Conservation (phyloP, 2,797 vertebrate genomes). For the Ambastaia sidthimunki region DNA sequence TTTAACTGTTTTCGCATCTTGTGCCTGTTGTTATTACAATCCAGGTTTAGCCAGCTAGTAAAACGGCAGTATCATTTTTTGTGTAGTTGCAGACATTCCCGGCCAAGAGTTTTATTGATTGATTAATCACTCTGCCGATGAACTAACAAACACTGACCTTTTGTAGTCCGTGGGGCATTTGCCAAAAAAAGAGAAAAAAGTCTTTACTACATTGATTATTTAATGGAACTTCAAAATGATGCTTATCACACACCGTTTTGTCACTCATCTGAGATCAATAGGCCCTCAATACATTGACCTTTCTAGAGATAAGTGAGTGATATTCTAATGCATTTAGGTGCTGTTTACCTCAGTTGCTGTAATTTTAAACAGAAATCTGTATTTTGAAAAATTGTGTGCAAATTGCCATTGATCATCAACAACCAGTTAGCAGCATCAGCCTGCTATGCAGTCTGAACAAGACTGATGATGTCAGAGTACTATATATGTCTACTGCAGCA, state of each 20-base stretch:
- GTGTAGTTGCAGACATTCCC: slow-evolving; percentile 67
- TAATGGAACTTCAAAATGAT: slow-evolving; percentile 95
- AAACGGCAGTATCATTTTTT: slow-evolving; percentile 12
- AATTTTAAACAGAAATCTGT: slow-evolving; percentile 41
- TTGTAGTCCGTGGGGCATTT: slow-evolving; percentile 85
- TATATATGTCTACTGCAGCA: neutral
- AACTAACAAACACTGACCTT: slow-evolving; percentile 98
- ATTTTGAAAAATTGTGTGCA: neutral
- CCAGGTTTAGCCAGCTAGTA: slow-evolving; percentile 8
- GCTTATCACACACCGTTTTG: slow-evolving; percentile 88
- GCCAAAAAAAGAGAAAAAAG: slow-evolving; percentile 78
- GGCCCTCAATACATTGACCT: slow-evolving; percentile 88
- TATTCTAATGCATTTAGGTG: slow-evolving; percentile 63
- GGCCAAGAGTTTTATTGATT: slow-evolving; percentile 88
- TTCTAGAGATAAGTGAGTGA: slow-evolving; percentile 79
- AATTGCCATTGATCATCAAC: slow-evolving; percentile 30
- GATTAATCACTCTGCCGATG: slow-evolving; percentile 97
- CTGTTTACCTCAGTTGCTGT: slow-evolving; percentile 42
- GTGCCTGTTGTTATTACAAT: neutral
- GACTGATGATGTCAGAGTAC: neutral
- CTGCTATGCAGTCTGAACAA: slow-evolving; percentile 12
- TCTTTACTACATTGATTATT: slow-evolving; percentile 92
- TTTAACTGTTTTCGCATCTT: neutral
- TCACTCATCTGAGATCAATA: slow-evolving; percentile 82
- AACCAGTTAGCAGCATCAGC: neutral